phyloP scores from a whole-genome alignment of 37 sponge, comb jelly and placozoan species.

The Ephydatia muelleri region DNA sequence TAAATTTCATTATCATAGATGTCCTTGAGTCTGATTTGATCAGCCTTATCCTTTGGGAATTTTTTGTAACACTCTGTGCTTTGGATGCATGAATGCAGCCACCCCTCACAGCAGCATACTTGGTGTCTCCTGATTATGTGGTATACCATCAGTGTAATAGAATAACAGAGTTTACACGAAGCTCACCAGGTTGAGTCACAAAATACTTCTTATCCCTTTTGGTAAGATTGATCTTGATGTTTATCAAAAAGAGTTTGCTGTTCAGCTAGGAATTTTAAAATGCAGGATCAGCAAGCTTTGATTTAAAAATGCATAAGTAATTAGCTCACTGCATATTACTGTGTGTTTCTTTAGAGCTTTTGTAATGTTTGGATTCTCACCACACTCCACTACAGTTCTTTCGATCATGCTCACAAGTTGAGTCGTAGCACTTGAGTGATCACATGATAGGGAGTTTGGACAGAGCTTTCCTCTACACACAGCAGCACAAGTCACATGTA shows the following conservation, averaged over 20 bases:
- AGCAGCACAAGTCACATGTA: conserved; percentile 11
- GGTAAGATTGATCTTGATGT: not conserved
- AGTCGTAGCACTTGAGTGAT: not conserved
- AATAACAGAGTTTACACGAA: too few relatives aligned
- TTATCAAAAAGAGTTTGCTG: not conserved
- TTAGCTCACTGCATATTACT: not conserved
- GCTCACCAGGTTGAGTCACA: not conserved
- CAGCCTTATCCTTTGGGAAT: too few relatives aligned
- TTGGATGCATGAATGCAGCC: too few relatives aligned
- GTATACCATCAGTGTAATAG: too few relatives aligned
- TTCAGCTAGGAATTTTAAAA: not conserved
- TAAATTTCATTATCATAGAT: too few relatives aligned
- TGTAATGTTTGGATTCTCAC: not conserved
- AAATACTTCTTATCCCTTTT: not conserved
- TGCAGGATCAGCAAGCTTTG: not conserved
- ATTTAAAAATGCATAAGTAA: too few relatives aligned
- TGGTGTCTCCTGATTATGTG: too few relatives aligned
- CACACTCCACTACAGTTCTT: not conserved
- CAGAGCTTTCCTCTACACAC: conserved; percentile 6
- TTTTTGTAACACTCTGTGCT: too few relatives aligned
- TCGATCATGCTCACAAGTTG: conserved; percentile 11
- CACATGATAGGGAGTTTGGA: not conserved
- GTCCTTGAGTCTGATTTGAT: too few relatives aligned
- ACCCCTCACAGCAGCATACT: too few relatives aligned
- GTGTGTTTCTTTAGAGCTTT: not conserved